Percentiles rank a stretch among this genome's conserved stretches.
Conservation (phyloP, 1,140 invertebrate species). For the Pseudomyrmex gracilis region DNA sequence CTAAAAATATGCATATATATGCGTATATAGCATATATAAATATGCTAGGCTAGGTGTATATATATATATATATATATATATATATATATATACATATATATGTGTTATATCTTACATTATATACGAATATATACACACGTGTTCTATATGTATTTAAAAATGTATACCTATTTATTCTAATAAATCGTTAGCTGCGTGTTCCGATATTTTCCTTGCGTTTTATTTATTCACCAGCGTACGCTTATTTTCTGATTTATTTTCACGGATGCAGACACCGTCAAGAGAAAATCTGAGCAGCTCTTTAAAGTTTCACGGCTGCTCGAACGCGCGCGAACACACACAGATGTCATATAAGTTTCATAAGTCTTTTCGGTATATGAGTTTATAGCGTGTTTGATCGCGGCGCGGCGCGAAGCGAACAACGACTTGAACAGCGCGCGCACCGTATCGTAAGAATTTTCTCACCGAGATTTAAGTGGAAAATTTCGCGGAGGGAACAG, state of each 20-base stretch:
- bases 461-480: slow-evolving; percentile 37
- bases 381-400: slow-evolving; percentile 48
- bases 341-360: slow-evolving; percentile 39
- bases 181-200: neutral
- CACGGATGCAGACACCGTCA: neutral
- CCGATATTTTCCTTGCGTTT: neutral
- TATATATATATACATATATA: too few relatives aligned
- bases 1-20: too few relatives aligned
- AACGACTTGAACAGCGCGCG: neutral
- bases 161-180: neutral
- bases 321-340: neutral
- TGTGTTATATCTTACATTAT: too few relatives aligned
- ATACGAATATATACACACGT: neutral
- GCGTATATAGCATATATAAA: too few relatives aligned
- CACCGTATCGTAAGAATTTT: slow-evolving; percentile 42
- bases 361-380: slow-evolving; percentile 39
- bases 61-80: too few relatives aligned
- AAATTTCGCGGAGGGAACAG: slow-evolving; percentile 5
- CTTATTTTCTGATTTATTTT: slow-evolving; percentile 5
- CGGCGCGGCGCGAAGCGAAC: neutral
- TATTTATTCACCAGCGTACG: neutral
- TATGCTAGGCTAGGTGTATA: too few relatives aligned
- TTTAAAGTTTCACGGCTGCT: slow-evolving; percentile 43
- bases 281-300: slow-evolving; percentile 3
- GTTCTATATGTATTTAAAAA: neutral